These are phyloP conservation scores for Clarias macrocephalus DNA, from an alignment of 2,113 vertebrate species.

Conservation along the genomic window DNA sequence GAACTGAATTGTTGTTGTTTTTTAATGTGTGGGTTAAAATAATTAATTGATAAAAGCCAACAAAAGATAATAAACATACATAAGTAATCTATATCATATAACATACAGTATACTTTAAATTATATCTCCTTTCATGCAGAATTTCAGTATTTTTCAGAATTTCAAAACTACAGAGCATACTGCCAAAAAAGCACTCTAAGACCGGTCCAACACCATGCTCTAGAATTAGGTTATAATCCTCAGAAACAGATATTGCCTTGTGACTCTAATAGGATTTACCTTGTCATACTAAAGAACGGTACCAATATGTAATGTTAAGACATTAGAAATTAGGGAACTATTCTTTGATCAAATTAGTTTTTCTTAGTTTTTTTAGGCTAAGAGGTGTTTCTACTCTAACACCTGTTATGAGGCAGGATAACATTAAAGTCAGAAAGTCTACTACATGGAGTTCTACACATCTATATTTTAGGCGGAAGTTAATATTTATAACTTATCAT, in stretches of 20 bases:
- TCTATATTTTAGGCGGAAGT: constrained; percentile 15
- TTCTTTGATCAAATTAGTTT: neutral
- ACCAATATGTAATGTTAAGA: constrained; percentile 7
- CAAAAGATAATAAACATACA: no score
- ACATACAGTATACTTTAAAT: no score
- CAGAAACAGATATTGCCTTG: neutral
- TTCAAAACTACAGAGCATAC: neutral
- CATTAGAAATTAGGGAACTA: neutral
- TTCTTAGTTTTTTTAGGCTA: neutral
- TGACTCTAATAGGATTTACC: neutral
- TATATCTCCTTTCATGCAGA: no score
- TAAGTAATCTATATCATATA: no score
- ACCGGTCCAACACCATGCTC: neutral
- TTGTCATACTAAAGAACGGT: neutral
- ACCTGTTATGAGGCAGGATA: neutral
- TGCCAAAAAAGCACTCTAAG: neutral
- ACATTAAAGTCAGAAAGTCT: neutral
- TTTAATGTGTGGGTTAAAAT: no score
- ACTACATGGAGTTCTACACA: neutral
- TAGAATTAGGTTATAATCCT: constrained; percentile 24
- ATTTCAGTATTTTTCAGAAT: no score
- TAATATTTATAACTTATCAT: constrained; percentile 10
- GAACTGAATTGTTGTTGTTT: no score
- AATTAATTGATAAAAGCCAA: no score
- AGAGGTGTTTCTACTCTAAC: neutral